Evolutionary conservation across 2,113 vertebrate genomes (phyloP).

Genomic region (Serilophus lunatus): DNA sequence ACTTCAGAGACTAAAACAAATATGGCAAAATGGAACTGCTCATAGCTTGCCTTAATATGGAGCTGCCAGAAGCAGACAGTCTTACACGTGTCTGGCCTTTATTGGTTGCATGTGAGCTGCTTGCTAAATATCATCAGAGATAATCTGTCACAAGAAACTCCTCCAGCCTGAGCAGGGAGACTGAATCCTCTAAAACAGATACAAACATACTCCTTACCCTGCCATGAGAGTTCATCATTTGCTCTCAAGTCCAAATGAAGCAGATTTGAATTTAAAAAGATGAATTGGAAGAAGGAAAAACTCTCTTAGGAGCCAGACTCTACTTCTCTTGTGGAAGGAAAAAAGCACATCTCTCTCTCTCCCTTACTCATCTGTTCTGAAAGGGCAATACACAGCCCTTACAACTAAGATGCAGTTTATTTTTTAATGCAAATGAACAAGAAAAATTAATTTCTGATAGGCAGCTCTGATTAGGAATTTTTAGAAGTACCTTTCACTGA

Average conservation of each 20-base stretch:
- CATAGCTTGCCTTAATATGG: neutral
- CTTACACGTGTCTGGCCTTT: neutral
- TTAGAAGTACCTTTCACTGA: neutral
- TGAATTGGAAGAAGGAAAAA: neutral
- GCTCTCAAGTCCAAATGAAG: neutral
- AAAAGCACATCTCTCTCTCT: neutral
- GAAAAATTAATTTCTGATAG: neutral
- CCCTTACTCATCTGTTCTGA: neutral
- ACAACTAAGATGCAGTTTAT: neutral
- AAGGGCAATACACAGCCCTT: neutral
- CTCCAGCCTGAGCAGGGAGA: neutral
- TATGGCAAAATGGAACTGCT: neutral
- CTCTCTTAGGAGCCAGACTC: neutral
- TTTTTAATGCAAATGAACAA: neutral
- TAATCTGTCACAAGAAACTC: neutral
- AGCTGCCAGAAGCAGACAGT: neutral
- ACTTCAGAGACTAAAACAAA: neutral
- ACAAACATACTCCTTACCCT: neutral
- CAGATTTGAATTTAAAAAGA: neutral
- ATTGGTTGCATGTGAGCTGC: neutral
- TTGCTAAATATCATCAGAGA: neutral
- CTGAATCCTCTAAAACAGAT: neutral
- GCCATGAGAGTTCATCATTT: neutral
- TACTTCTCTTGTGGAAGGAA: neutral
- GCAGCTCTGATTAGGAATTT: neutral